Evolutionary conservation across 2,113 vertebrate genomes (phyloP).

Genomic region (Tragelaphus imberbis): DNA sequence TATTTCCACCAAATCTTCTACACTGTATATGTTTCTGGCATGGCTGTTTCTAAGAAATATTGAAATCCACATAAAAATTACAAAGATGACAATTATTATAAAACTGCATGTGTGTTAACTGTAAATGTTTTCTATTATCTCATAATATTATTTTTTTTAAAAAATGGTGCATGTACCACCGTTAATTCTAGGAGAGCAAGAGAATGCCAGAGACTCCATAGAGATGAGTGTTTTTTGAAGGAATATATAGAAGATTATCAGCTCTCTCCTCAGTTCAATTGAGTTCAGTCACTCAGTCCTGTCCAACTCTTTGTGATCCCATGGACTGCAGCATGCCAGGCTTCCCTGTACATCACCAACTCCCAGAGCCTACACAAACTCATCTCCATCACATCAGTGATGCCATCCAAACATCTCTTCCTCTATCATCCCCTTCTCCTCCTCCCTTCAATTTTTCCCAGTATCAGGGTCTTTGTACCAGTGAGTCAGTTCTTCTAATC

Average conservation of each 20-base stretch:
- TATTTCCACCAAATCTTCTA: background rate
- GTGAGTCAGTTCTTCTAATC: fast-evolving
- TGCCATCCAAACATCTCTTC: no score
- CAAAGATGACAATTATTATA: background rate
- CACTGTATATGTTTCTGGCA: background rate
- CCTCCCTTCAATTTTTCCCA: no score
- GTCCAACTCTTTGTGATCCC: background rate
- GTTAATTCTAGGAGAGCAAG: background rate
- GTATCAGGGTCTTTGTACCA: no score
- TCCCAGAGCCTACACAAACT: no score
- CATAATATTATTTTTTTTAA: background rate
- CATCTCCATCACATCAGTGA: no score
- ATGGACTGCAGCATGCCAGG: no score
- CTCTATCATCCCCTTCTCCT: no score
- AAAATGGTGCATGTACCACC: no score
- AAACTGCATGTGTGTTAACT: background rate
- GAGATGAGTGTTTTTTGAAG: background rate
- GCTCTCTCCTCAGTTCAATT: no score
- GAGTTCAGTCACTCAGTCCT: background rate
- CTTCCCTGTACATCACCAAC: no score
- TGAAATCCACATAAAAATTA: background rate
- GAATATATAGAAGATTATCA: background rate
- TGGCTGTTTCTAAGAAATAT: background rate
- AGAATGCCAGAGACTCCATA: background rate
- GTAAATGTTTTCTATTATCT: background rate